phyloP scores from a whole-genome alignment of 2,888 invertebrate genomes.

The Agrotis exclamationis region DNA sequence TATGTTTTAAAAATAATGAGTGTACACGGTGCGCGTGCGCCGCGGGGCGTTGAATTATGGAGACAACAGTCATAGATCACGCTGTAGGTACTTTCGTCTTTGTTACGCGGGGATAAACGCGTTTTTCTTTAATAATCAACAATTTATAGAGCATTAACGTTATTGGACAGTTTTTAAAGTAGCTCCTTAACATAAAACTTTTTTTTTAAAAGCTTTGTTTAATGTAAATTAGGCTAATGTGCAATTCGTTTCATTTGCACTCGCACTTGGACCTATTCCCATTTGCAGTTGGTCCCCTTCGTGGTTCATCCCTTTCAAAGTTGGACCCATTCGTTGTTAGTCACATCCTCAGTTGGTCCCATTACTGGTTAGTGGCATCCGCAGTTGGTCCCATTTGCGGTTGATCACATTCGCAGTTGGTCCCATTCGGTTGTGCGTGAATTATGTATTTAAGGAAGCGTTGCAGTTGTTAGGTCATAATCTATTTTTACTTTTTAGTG shows the following conservation, averaged over 20 bases:
- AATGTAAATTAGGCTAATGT: conserved; percentile 5
- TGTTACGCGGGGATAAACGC: conserved; percentile 67
- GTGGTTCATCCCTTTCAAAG: too few species aligned
- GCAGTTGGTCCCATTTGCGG: too few species aligned
- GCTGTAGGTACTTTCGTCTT: conserved; percentile 72
- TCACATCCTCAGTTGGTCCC: too few species aligned
- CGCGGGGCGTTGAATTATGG: conserved; percentile 76
- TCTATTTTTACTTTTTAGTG: neutral
- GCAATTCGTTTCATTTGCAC: too few species aligned
- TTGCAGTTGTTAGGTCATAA: conserved; percentile 8
- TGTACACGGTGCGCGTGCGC: conserved; percentile 71
- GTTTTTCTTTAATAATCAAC: conserved; percentile 69
- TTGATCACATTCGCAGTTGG: too few species aligned
- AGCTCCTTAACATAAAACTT: conserved; percentile 24
- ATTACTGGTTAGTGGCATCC: too few species aligned
- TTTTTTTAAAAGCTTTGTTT: conserved; percentile 28
- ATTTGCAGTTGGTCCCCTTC: too few species aligned
- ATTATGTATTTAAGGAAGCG: conserved; percentile 27
- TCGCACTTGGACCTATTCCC: too few species aligned
- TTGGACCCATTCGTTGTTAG: too few species aligned
- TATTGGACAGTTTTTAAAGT: conserved; percentile 51
- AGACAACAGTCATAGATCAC: conserved; percentile 80
- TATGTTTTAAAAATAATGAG: conserved; percentile 84
- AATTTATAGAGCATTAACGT: conserved; percentile 63
- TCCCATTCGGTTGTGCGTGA: neutral